phyloP scores from a whole-genome alignment of 2,888 invertebrate genomes.

The Epistrophe eligans region DNA sequence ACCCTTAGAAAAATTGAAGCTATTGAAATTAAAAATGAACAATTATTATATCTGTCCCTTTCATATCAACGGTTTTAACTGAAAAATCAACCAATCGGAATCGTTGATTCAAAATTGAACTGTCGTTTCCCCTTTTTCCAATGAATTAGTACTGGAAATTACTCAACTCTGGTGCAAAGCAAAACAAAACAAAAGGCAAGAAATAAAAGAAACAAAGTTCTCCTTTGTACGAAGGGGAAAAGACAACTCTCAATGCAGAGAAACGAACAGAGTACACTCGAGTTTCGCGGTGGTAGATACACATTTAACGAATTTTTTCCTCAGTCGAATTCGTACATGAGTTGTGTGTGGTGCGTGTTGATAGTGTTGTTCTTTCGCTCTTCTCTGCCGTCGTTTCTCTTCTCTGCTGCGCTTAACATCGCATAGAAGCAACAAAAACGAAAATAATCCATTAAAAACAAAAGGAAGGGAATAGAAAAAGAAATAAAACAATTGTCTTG shows the following conservation, averaged over 20 bases:
- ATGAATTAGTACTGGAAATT: constrained; percentile 54
- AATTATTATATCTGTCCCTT: constrained; percentile 1
- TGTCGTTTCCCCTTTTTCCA: constrained; percentile 63
- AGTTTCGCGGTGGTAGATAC: constrained; percentile 72
- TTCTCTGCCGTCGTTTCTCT: constrained; percentile 71
- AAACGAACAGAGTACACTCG: constrained; percentile 63
- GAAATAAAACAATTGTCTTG: constrained; percentile 49
- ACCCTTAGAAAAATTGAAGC: constrained; percentile 6
- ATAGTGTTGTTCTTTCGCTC: constrained; percentile 74
- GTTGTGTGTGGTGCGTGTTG: constrained; percentile 76
- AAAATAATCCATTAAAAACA: constrained; percentile 67
- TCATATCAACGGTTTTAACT: constrained; percentile 31
- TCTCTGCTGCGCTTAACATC: constrained; percentile 72
- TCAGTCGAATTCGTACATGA: constrained; percentile 76
- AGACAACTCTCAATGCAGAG: constrained; percentile 64
- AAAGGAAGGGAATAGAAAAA: constrained; percentile 40
- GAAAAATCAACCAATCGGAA: constrained; percentile 68
- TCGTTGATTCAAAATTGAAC: constrained; percentile 70
- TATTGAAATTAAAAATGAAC: constrained; percentile 7
- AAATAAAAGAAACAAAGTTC: constrained; percentile 33
- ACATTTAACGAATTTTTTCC: constrained; percentile 73
- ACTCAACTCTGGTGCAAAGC: constrained; percentile 17
- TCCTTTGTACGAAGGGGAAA: constrained; percentile 31
- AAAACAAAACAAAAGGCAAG: constrained; percentile 30
- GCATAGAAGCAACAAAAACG: constrained; percentile 67